Base-by-base conservation (phyloP, 2,797 vertebrate species). In the Scolopax bukidnonensis region DNA sequence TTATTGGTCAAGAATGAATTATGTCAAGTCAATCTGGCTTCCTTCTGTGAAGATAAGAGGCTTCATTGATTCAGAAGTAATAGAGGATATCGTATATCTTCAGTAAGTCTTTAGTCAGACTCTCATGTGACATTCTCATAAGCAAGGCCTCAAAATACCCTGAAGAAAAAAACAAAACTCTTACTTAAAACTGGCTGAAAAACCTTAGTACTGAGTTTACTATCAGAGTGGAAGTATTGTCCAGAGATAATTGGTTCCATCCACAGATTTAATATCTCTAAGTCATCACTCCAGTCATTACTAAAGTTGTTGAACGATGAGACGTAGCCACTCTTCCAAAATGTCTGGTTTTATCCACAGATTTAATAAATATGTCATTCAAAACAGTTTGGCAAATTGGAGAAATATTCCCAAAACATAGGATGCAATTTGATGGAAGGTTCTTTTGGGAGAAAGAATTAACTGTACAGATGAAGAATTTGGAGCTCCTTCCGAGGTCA, bases 21-120 rank as follows among this genome's bases (percentile, higher is more conserved):
- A 54, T 93, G 84, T 94, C 93, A 87, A 94, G 59, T 90, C 71
- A 79, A 63, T 88, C 88, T 94, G 83, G 70, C 90, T 90, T 93
- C 80, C 85, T 67, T 81, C 92, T 89, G 86, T 84, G 93, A 89
- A 90, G 92, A 95, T 94, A 69, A 95, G 76, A 93, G 65, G 33
- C 73, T 86, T 90, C 9, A 0, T 89, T 94, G 80, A 76, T 90
- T 95, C 83, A 84, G 93, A 95, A 97, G 80, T 91, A 93, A 92
- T 82, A 86, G 90, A 63, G 77, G 43, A 17, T 90, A 91, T 95
- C 80, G 4, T 76, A 36, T 63, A 78, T 86, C 80, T 88, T 79
- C 63, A 56, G 56, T 79, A 88, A 78, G 65, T 68, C 87, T 84
- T 88, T 25, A 86, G 80, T 65, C 83, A 50, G 85, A 24, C 50